Conservation (phyloP, 2,888 invertebrate species). For the Hydroisotoma schaefferi region DNA sequence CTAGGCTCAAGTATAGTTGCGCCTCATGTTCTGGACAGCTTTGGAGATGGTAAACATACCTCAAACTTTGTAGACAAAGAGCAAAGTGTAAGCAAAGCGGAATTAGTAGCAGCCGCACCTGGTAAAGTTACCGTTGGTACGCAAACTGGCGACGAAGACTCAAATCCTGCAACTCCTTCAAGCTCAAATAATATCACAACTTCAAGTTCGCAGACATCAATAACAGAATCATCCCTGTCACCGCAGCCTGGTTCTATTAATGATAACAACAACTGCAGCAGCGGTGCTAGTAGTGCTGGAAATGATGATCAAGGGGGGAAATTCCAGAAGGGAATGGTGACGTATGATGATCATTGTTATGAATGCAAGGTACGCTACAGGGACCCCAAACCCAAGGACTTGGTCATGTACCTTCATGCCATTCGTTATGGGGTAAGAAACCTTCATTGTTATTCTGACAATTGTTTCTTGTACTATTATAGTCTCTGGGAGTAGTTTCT, state of each 20-base stretch:
- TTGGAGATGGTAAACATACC: slow-evolving; percentile 20
- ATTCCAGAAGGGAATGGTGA: slow-evolving; percentile 68
- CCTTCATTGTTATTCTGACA: not conserved
- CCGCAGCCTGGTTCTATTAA: not conserved
- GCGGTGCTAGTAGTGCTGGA: not conserved
- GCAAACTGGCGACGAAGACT: slow-evolving; percentile 70
- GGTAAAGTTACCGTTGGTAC: slow-evolving; percentile 75
- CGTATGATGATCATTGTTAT: slow-evolving; percentile 81
- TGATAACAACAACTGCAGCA: slow-evolving; percentile 3
- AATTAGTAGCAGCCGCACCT: slow-evolving; percentile 18
- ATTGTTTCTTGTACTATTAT: no score
- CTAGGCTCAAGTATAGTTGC: no score
- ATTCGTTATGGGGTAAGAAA: slow-evolving; percentile 76
- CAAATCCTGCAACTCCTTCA: not conserved
- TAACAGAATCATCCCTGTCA: not conserved
- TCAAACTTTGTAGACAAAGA: slow-evolving; percentile 9
- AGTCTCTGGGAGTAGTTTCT: no score
- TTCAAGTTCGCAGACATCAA: not conserved
- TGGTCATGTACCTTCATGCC: slow-evolving; percentile 94
- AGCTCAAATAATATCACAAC: not conserved
- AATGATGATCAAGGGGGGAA: slow-evolving; percentile 46
- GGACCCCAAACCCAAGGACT: slow-evolving; percentile 85
- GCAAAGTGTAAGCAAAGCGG: slow-evolving; percentile 16
- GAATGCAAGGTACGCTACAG: slow-evolving; percentile 88
- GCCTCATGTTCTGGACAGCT: no score